Evolutionary conservation across 2,888 invertebrate species (phyloP).

Genomic region (Camponotus fellah): DNA sequence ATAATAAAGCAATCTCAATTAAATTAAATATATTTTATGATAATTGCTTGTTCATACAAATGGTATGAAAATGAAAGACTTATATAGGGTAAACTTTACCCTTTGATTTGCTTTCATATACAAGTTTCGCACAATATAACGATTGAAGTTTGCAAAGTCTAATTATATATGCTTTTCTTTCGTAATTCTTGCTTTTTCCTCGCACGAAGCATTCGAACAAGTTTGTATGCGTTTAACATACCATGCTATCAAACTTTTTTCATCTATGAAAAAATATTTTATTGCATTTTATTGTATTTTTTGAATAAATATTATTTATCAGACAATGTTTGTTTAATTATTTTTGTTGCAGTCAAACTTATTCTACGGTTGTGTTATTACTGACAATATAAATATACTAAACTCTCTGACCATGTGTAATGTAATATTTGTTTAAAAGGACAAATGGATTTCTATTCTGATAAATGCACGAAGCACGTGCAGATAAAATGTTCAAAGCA

Average conservation of each 20-base stretch:
- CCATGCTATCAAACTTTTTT: not conserved
- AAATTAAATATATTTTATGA: not conserved
- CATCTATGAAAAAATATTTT: not conserved
- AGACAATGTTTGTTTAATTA: not conserved
- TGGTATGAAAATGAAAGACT: constrained; percentile 1
- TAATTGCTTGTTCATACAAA: not conserved
- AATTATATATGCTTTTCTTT: constrained; percentile 18
- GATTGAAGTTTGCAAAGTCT: not conserved
- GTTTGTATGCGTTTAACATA: constrained; percentile 5
- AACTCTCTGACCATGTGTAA: not conserved
- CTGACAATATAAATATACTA: not conserved
- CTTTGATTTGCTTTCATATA: not conserved
- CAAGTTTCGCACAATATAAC: not conserved
- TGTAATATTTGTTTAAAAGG: not conserved
- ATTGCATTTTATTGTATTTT: too few species aligned
- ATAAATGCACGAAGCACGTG: not conserved
- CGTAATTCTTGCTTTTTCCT: not conserved
- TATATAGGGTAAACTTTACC: constrained; percentile 16
- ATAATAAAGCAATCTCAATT: not conserved
- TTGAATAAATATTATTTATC: not conserved
- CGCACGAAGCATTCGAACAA: not conserved
- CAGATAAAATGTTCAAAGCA: not conserved
- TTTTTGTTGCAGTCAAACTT: not conserved
- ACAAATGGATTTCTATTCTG: constrained; percentile 11
- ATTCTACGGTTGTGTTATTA: not conserved